These are phyloP conservation scores for Steinernema khuongi DNA, from an alignment of 1,140 invertebrate genomes.

Conservation along the genomic window DNA sequence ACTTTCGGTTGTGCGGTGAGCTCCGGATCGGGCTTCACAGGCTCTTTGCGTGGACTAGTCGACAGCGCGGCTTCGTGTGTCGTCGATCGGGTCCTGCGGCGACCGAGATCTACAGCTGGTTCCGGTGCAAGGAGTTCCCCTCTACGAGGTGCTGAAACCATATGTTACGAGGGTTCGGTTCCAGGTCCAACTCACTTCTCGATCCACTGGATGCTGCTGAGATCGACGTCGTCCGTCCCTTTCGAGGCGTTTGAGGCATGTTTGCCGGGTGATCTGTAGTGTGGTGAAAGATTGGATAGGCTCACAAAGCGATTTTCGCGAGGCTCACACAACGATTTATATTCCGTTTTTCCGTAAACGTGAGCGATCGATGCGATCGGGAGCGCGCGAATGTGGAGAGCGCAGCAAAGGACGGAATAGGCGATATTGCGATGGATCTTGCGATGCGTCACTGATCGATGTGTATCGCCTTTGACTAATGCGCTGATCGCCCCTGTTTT, in stretches of 20 bases:
- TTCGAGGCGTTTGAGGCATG: neutral
- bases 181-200: neutral
- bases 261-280: neutral
- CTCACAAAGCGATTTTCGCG: too few relatives aligned
- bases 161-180: neutral
- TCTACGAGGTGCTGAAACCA: neutral
- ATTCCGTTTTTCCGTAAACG: too few relatives aligned
- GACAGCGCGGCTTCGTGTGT: neutral
- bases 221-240: neutral
- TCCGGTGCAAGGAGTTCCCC: neutral
- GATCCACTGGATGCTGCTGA: neutral
- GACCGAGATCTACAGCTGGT: neutral
- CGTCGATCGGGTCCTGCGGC: constrained; percentile 6
- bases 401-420: neutral
- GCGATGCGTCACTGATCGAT: neutral
- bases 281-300: too few relatives aligned
- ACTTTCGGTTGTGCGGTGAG: neutral
- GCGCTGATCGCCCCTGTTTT: neutral
- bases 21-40: neutral
- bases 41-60: neutral
- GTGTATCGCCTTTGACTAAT: too few relatives aligned
- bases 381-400: too few relatives aligned
- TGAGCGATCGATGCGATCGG: too few relatives aligned
- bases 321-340: too few relatives aligned
- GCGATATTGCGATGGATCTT: neutral